Conservation (phyloP, 2,888 invertebrate genomes). For the Tholera decimalis region DNA sequence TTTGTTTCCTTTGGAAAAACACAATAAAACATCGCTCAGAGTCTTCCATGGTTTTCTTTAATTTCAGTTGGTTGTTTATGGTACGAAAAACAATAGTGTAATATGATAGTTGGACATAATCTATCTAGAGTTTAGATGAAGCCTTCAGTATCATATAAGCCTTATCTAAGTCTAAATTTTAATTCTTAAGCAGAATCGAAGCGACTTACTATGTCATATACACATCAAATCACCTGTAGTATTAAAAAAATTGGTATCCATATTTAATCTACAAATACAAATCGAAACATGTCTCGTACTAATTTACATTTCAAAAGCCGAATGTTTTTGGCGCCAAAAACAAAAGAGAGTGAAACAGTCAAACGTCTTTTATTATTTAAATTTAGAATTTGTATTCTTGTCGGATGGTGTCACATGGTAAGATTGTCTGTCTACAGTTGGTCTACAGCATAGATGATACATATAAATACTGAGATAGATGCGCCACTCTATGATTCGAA, state of each 20-base stretch:
- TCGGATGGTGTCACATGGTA: slow-evolving; percentile 7
- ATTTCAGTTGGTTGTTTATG: neutral
- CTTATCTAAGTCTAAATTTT: no score
- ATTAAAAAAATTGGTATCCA: neutral
- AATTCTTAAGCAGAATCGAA: no score
- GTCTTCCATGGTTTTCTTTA: neutral
- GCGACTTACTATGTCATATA: no score
- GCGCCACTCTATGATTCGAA: no score
- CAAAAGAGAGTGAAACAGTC: slow-evolving; percentile 18
- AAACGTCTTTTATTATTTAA: slow-evolving; percentile 24
- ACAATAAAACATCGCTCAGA: neutral
- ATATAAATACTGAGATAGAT: no score
- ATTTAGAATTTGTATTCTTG: slow-evolving; percentile 41
- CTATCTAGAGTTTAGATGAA: no score
- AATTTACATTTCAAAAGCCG: slow-evolving; percentile 28
- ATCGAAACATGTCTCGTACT: neutral
- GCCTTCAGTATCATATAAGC: no score
- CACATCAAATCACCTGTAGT: neutral
- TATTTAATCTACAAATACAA: neutral
- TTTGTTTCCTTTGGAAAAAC: neutral
- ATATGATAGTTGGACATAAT: no score
- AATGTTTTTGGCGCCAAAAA: slow-evolving; percentile 15
- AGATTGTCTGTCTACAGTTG: slow-evolving; percentile 23
- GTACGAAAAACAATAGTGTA: neutral
- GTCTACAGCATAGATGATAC: no score